Evolutionary conservation across 2,797 vertebrate species (phyloP).

Genomic region (Champsocephalus esox): DNA sequence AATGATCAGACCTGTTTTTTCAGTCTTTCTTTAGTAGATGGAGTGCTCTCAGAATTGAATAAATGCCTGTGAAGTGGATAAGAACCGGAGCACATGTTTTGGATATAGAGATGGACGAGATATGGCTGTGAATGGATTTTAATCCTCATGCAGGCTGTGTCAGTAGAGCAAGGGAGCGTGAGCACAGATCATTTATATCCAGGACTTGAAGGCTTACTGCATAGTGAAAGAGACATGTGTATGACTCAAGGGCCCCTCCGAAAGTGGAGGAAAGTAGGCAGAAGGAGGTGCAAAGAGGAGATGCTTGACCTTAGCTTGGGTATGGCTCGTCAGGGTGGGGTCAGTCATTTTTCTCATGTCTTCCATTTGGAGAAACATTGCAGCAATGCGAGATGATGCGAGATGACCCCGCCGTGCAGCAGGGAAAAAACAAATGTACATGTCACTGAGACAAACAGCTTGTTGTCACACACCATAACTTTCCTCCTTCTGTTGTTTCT

Average conservation of each 20-base stretch:
- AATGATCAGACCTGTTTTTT: slow-evolving; percentile 44
- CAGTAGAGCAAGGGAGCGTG: slow-evolving; percentile 40
- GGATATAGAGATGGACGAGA: slow-evolving; percentile 41
- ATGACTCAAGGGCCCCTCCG: slow-evolving; percentile 23
- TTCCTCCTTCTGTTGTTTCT: slow-evolving; percentile 9
- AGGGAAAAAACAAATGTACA: slow-evolving; percentile 46
- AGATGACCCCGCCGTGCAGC: slow-evolving; percentile 23
- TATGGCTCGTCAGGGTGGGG: not conserved
- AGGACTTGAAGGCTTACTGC: slow-evolving; percentile 35
- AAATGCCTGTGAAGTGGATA: slow-evolving; percentile 37
- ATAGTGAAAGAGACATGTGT: slow-evolving; percentile 37
- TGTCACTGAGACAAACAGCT: slow-evolving; percentile 24
- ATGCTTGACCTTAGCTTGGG: slow-evolving; percentile 38
- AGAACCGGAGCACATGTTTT: slow-evolving; percentile 47
- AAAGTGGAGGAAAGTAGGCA: slow-evolving; percentile 8
- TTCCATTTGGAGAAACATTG: slow-evolving; percentile 31
- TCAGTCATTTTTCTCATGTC: slow-evolving; percentile 30
- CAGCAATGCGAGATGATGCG: slow-evolving; percentile 18
- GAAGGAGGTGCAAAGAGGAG: slow-evolving; percentile 6
- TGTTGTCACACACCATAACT: not conserved
- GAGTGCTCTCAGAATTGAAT: slow-evolving; percentile 34
- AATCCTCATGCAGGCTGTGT: slow-evolving; percentile 24
- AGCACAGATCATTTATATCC: slow-evolving; percentile 54
- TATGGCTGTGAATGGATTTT: slow-evolving; percentile 34
- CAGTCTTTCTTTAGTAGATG: slow-evolving; percentile 13